Base-by-base conservation (phyloP, 2,888 invertebrate genomes). In the Philereme transversata region DNA sequence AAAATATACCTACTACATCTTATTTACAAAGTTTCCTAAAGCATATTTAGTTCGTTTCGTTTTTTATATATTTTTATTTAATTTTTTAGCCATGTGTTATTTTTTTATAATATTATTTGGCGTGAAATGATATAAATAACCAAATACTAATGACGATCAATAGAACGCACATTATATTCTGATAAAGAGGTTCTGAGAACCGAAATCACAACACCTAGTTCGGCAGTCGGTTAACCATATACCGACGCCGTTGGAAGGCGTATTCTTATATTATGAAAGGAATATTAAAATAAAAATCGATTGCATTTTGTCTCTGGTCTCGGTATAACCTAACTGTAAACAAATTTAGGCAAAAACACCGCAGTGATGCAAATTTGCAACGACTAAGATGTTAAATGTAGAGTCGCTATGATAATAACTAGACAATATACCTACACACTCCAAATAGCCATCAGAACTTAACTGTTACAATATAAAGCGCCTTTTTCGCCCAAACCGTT, bases 11-110 rank as follows among this genome's bases (percentile, higher is more conserved):
- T n/a, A n/a, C 49, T 22, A 33, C 5, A 9, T 50, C 10, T 43
- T 59, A 53, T 46, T 56, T 52, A 63, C 40, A 56, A 22, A 7
- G 0, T 35, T 38, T 43, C 62, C 38, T 63, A 63, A 34, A 60
- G 49, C 63, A 63, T 63, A 63, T 63, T 63, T 52, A 33, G 33
- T 56, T 56, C 11, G 6, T 63, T 59, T 59, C 38, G 11, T 53
- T 43, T 63, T 63, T 57, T 62, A 7, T 45, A 4, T 38, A 5
- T 51, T 56, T 63, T 58, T 56, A n/a, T 59, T 45, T 10, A 0
- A 0, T 59, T 52, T 59, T 50, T 57, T 63, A 59, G 52, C 59
- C 63, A 57, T 56, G 58, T 62, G 55, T 49, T 51, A 33, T 48
- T 40, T 55, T 45, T 54, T 41, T 34, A 5, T 33, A 4, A 38